phyloP scores from a whole-genome alignment of 2,113 vertebrate genomes.

The Bubo bubo region DNA sequence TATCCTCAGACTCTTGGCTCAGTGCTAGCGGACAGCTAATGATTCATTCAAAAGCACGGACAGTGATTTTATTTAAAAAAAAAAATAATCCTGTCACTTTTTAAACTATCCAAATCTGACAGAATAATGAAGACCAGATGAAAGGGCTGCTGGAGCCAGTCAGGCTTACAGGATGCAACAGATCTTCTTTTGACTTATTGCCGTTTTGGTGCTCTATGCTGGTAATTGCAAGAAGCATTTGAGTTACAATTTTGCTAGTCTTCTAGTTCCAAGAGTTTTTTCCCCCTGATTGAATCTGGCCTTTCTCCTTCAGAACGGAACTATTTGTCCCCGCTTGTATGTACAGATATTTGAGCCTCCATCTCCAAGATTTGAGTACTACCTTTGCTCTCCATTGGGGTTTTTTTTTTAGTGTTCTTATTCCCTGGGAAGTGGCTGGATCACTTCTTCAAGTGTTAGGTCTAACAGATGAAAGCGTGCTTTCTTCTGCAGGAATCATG shows the following conservation, averaged over 20 bases:
- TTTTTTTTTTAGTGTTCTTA: neutral
- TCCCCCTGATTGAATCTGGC: neutral
- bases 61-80: neutral
- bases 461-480: neutral
- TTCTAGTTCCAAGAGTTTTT: neutral
- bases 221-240: neutral
- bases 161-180: neutral
- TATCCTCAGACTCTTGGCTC: neutral
- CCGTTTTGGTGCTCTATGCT: neutral
- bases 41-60: neutral
- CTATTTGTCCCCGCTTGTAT: neutral
- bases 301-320: neutral
- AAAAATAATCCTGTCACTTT: neutral
- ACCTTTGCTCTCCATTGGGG: neutral
- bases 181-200: neutral
- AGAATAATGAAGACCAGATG: neutral
- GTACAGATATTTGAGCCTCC: rapidly evolving
- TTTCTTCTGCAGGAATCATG: neutral
- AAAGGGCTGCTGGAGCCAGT: neutral
- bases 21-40: neutral
- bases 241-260: neutral
- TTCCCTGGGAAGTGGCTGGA: neutral
- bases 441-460: neutral
- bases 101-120: neutral
- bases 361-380: neutral